phyloP scores from a whole-genome alignment of 1,140 invertebrate genomes.

The Condylostylus longicornis region DNA sequence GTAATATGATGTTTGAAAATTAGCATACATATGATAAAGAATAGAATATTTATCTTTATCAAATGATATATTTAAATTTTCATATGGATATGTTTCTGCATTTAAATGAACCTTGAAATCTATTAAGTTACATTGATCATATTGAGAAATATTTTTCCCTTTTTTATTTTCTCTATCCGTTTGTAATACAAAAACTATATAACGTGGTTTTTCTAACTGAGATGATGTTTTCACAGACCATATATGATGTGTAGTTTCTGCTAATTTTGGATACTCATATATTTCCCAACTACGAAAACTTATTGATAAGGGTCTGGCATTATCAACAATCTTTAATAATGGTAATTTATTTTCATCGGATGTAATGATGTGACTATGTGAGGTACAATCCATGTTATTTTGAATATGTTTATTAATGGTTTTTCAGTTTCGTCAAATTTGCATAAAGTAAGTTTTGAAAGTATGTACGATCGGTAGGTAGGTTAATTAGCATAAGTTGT shows the following conservation, averaged over 20 bases:
- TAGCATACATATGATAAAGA: too few species aligned
- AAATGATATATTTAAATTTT: conserved; percentile 9
- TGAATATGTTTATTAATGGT: conserved; percentile 14
- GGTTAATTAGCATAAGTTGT: too few species aligned
- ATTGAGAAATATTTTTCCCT: conserved; percentile 8
- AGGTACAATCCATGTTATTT: conserved; percentile 8
- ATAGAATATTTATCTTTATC: neutral
- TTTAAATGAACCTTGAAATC: conserved; percentile 20
- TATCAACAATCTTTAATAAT: conserved; percentile 5
- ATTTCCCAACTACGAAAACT: conserved; percentile 27
- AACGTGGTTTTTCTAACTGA: conserved; percentile 20
- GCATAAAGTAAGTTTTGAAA: conserved; percentile 33
- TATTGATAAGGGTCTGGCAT: too few species aligned
- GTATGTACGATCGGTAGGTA: conserved; percentile 34
- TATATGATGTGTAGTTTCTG: conserved; percentile 14
- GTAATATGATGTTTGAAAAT: too few species aligned
- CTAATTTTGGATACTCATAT: conserved; percentile 27
- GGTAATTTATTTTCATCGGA: neutral
- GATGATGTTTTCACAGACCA: conserved; percentile 22
- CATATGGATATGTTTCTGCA: conserved; percentile 19
- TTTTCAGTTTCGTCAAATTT: conserved; percentile 20
- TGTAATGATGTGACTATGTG: conserved; percentile 6
- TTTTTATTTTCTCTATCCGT: conserved; percentile 11
- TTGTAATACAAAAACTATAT: conserved; percentile 15
- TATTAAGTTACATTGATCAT: conserved; percentile 16